phyloP scores from a whole-genome alignment of 1,140 invertebrate genomes.

The Epicauta chinensis region DNA sequence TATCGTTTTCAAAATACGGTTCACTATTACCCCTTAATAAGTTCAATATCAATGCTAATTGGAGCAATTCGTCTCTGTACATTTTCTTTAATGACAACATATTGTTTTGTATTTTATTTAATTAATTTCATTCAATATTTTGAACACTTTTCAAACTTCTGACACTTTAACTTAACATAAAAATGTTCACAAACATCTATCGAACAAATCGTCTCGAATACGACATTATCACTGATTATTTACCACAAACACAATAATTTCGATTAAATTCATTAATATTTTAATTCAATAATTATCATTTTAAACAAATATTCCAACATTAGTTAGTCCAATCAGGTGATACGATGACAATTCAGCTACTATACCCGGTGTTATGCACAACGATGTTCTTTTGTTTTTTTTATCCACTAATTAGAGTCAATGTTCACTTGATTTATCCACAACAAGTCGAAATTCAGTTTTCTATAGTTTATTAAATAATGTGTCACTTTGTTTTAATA shows the following conservation, averaged over 20 bases:
- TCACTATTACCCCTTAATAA: constrained; percentile 68
- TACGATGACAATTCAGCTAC: too few species aligned
- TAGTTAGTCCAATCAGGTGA: neutral
- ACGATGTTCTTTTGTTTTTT: too few species aligned
- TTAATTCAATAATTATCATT: neutral
- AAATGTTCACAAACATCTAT: constrained; percentile 3
- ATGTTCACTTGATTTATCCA: too few species aligned
- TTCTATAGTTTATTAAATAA: too few species aligned
- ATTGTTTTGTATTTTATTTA: neutral
- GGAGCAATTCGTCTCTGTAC: constrained; percentile 69
- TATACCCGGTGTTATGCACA: too few species aligned
- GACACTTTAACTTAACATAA: constrained; percentile 15
- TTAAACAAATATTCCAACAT: neutral
- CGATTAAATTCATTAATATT: neutral
- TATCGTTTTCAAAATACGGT: constrained; percentile 55
- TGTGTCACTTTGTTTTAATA: too few species aligned
- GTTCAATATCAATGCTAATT: constrained; percentile 70
- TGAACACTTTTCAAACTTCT: constrained; percentile 4
- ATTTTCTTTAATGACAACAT: constrained; percentile 72
- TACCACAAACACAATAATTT: neutral
- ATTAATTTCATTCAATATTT: too few species aligned
- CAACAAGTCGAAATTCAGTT: too few species aligned
- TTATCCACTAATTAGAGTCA: too few species aligned
- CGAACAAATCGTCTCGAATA: neutral
- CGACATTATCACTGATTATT: neutral